Base-by-base conservation (phyloP, 2,888 invertebrate species). In the Xestoiulus laeticollis region DNA sequence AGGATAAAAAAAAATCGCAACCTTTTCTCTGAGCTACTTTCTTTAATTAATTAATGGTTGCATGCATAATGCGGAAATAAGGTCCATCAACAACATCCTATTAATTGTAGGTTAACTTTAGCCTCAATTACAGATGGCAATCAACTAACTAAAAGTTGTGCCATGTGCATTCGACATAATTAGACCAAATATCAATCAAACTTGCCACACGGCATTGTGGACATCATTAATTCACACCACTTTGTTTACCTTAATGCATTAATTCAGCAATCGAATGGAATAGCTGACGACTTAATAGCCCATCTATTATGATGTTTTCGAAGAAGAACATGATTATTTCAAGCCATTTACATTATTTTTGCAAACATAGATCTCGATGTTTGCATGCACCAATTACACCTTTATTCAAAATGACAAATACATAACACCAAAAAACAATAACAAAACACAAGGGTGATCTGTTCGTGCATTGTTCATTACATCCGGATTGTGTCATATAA, bases 171-270 rank as follows among this genome's bases (percentile, higher is more conserved):
- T 30, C 78, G 78, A 78, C 78, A 78, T 78, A 78, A 78, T 78
- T 78, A 78, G 78, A 30, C 78, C 78, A 78, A 78, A 78, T 78
- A 78, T 78, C 78, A 78, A 78, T 78, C 78, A 78, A 78, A 78
- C 78, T 78, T 78, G 78, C 30, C 30, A 30, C 78, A 78, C 78
- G 78, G 30, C 78, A 78, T 16, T 14, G 78, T 30, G 30, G 78
- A 30, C 78, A 68, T 26, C 78, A 78, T 78, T 78, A 78, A 78
- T 78, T 78, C 30, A 78, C 68, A 68, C 68, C 68, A 68, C 68
- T 22, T 68, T 68, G 68, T 68, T 68, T 68, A 68, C 68, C 68
- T 68, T 68, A 68, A 68, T 26, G 30, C 12, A 68, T 68, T 22
- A 68, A 68, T 26, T 22, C 26, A 10, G 78, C 78, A 78, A 30